phyloP scores from a whole-genome alignment of 2,797 vertebrate species.

The Sebastes glaucus region DNA sequence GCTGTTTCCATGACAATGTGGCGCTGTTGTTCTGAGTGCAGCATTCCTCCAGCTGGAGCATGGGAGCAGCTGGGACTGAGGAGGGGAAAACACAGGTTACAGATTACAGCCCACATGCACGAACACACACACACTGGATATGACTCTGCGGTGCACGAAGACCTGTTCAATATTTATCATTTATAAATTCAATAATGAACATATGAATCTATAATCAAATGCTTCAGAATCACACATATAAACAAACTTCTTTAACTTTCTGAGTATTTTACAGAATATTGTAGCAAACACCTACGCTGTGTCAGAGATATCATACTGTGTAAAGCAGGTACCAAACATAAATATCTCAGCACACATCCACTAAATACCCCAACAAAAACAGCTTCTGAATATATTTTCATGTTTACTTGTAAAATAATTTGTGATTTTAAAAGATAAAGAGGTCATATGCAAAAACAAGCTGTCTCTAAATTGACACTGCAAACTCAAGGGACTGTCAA shows the following conservation, averaged over 20 bases:
- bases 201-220: conserved; percentile 17
- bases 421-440: background rate
- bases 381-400: background rate
- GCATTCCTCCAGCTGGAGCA: conserved; percentile 97
- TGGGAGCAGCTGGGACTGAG: conserved; percentile 94
- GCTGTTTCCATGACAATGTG: conserved; percentile 98
- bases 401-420: background rate
- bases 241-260: conserved; percentile 2
- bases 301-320: background rate
- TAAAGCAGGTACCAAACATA: background rate
- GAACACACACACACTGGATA: background rate
- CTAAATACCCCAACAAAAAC: background rate
- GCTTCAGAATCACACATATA: background rate
- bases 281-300: background rate
- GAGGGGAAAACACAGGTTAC: conserved; percentile 57
- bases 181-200: background rate
- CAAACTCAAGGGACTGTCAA: background rate
- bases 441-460: background rate
- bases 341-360: background rate
- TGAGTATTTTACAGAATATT: background rate
- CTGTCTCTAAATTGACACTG: background rate
- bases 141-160: background rate
- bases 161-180: conserved; percentile 22
- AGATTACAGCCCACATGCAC: conserved; percentile 53
- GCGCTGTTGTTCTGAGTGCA: conserved; percentile 98